phyloP scores from a whole-genome alignment of 1,140 invertebrate genomes.

The Eriocheir sinensis region DNA sequence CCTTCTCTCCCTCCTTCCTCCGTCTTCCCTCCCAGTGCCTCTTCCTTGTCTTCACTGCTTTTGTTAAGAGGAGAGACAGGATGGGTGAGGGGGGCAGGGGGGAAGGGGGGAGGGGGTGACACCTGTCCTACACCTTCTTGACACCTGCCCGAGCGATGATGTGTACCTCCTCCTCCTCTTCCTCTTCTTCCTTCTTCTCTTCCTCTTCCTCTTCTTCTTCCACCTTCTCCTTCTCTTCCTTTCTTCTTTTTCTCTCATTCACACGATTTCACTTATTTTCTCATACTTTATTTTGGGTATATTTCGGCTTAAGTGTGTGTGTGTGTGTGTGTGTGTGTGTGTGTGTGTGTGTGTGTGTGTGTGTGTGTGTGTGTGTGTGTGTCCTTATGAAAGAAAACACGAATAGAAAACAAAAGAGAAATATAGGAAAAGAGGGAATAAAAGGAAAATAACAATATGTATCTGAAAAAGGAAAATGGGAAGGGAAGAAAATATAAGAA shows the following conservation, averaged over 20 bases:
- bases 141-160: not conserved
- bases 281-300: not conserved
- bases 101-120: not conserved
- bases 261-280: not conserved
- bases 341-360: conserved; percentile 51
- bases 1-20: not conserved
- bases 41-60: conserved; percentile 14
- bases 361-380: conserved; percentile 52
- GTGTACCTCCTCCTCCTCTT: conserved; percentile 19
- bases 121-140: conserved; percentile 21
- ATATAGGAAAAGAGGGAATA: not conserved
- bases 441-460: not conserved
- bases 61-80: not conserved
- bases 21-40: not conserved
- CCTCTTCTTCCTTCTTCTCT: not conserved
- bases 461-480: not conserved
- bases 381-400: not conserved
- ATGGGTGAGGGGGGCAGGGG: not conserved
- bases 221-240: not conserved
- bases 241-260: conserved; percentile 7
- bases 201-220: not conserved
- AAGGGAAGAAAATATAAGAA: not conserved
- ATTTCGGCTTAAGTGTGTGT: conserved; percentile 20
- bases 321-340: conserved; percentile 42
- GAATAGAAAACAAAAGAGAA: not conserved